Percentiles rank a stretch among this genome's conserved stretches.
These are phyloP conservation scores for Enteromius afrohamiltoni DNA, from an alignment of 2,797 vertebrate species.

Conservation along the genomic window DNA sequence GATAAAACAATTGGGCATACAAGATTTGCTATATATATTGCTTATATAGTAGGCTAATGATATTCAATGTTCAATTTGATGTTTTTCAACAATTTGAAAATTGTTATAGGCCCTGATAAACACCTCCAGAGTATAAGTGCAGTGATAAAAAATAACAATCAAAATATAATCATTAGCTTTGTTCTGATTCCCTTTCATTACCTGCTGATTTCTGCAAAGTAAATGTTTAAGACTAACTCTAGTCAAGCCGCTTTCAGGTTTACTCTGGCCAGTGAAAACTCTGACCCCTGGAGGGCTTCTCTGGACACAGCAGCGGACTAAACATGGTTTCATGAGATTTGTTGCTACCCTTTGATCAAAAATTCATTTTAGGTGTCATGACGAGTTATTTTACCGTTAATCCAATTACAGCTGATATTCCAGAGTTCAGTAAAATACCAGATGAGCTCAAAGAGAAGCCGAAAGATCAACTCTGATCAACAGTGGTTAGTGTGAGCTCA, in stretches of 20 bases:
- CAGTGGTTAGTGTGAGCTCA: constrained; percentile 26
- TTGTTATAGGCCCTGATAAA: background rate
- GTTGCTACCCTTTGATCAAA: background rate
- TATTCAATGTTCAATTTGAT: too few species aligned
- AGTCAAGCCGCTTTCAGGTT: background rate
- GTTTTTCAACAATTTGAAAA: background rate
- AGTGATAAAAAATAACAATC: background rate
- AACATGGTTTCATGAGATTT: background rate
- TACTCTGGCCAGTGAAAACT: background rate
- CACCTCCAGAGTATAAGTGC: background rate
- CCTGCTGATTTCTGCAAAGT: background rate
- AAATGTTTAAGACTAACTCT: background rate
- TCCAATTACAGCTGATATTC: constrained; percentile 1
- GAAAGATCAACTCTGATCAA: constrained; percentile 7
- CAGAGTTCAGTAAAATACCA: constrained; percentile 13
- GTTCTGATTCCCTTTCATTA: background rate
- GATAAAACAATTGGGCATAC: too few species aligned
- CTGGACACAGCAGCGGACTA: background rate
- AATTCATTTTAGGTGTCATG: background rate
- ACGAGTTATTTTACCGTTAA: constrained; percentile 1
- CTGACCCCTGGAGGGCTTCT: background rate
- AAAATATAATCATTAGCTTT: background rate
- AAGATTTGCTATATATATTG: too few species aligned
- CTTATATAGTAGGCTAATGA: too few species aligned
- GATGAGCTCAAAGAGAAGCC: background rate